Percentiles rank a stretch among this genome's conserved stretches.
These are phyloP conservation scores for Sylvia atricapilla DNA, from an alignment of 2,113 vertebrate genomes.

Conservation along the genomic window DNA sequence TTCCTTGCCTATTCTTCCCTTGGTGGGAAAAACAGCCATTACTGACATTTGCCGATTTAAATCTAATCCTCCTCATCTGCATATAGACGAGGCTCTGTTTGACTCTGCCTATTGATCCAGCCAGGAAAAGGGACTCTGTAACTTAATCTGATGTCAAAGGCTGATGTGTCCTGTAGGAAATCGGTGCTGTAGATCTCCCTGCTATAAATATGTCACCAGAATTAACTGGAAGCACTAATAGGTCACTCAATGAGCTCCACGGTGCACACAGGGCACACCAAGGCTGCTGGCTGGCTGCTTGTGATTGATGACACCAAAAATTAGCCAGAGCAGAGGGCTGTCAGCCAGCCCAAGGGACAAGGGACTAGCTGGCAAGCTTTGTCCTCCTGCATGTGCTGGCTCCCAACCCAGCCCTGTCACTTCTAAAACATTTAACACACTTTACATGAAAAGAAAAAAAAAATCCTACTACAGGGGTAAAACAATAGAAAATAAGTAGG, in stretches of 20 bases:
- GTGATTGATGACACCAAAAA: conserved; percentile 68
- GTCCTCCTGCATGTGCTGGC: neutral
- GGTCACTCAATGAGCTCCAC: conserved; percentile 60
- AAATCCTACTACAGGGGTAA: neutral
- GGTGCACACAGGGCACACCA: conserved; percentile 15
- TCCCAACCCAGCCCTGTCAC: neutral
- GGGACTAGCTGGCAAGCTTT: neutral
- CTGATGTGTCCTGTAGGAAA: conserved; percentile 54
- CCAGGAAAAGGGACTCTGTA: conserved; percentile 32
- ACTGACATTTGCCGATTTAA: conserved; percentile 35
- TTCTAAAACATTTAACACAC: neutral
- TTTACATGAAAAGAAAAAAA: neutral
- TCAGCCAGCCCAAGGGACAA: conserved; percentile 9
- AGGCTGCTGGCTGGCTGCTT: neutral
- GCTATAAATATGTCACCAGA: conserved; percentile 70
- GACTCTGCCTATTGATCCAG: conserved; percentile 51
- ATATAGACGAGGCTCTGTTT: conserved; percentile 36
- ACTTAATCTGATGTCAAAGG: conserved; percentile 63
- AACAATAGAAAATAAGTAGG: neutral
- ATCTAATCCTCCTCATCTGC: conserved; percentile 57
- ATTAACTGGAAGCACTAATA: conserved; percentile 70
- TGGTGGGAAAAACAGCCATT: conserved; percentile 27
- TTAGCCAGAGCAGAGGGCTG: conserved; percentile 30
- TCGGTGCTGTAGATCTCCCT: conserved; percentile 41
- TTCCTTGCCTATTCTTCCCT: conserved; percentile 20